Base-by-base conservation (phyloP, 2,888 invertebrate genomes). In the Callyntrura guangdongensis region DNA sequence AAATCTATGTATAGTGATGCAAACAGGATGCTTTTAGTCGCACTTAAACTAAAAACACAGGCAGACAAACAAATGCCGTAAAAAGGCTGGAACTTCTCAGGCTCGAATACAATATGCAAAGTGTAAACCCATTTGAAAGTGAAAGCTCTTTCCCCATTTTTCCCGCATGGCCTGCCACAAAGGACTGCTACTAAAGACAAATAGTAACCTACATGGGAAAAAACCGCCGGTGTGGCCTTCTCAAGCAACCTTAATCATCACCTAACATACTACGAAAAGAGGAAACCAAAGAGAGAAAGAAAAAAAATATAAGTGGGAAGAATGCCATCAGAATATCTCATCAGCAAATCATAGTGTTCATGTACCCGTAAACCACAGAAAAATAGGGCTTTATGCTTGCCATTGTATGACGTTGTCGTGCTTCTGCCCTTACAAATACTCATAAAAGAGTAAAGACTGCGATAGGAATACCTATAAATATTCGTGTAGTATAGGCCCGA, bases 331-430 rank as follows among this genome's bases (percentile, higher is more conserved):
- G 47, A 25, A 86, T 77, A 86, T 77, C 74, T 45, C 82, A 56
- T 61, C 77, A 77, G 27, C 77, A 59, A 69, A 64, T 64, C 86
- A 64, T 61, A 77, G 61, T 61, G 22, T 17, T 59, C 36, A 83
- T 84, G 49, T 72, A 85, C 20, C 67, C 59, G 72, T 85, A 86
- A 49, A 86, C 77, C 77, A 64, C 86, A 45, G 85, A 74, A 85
- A 85, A 85, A 72, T 72, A 85, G 85, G 56, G 72, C 69, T 69
- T 12, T 20, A 20, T 49, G 11, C 47, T 72, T 45, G n/a, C 17
- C n/a, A 14, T 27, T 69, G 61, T 61, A n/a, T 61, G 17, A 36
- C 6, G 36, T 36, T 36, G 36, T 36, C 36, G 36, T 36, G 36
- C 36, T 36, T 6, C 36, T 36, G 36, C 36, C 36, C 36, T 36